Evolutionary conservation across 2,888 invertebrate genomes (phyloP).

Genomic region (Orchesella flavescens): DNA sequence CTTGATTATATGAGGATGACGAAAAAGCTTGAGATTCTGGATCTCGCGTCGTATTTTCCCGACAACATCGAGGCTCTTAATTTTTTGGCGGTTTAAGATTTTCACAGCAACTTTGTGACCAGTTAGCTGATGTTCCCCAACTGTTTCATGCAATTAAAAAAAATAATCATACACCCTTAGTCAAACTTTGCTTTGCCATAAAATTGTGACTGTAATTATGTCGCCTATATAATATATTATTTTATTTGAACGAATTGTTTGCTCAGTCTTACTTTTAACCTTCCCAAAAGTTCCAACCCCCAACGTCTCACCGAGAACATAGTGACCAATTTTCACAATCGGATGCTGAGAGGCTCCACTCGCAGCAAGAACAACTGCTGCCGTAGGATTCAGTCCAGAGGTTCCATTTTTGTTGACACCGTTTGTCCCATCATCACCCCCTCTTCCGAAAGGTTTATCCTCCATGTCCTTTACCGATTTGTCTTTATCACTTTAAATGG

Average conservation of each 20-base stretch:
- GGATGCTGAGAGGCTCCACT: slow-evolving; percentile 77
- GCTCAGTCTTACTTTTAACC: slow-evolving; percentile 90
- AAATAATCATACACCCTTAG: neutral
- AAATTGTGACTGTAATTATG: neutral
- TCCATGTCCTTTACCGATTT: neutral
- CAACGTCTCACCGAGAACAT: slow-evolving; percentile 92
- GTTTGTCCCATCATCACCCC: neutral
- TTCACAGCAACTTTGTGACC: slow-evolving; percentile 99
- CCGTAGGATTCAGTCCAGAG: neutral
- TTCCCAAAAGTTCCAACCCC: slow-evolving; percentile 99
- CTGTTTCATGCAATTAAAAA: slow-evolving; percentile 74
- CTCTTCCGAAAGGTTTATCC: neutral
- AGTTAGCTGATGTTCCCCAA: slow-evolving; percentile 97
- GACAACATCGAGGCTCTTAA: slow-evolving; percentile 98
- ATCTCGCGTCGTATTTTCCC: slow-evolving; percentile 99
- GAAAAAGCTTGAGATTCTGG: slow-evolving; percentile 98
- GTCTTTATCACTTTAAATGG: too few species aligned
- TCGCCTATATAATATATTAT: too few species aligned
- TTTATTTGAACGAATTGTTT: too few species aligned
- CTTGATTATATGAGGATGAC: slow-evolving; percentile 99
- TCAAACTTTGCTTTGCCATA: too few species aligned
- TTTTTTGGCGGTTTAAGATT: slow-evolving; percentile 97
- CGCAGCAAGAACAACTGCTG: slow-evolving; percentile 4
- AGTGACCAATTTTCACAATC: slow-evolving; percentile 97
- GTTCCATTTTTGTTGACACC: neutral